Base-by-base conservation (phyloP, 2,888 invertebrate genomes). In the Pterostichus madidus region DNA sequence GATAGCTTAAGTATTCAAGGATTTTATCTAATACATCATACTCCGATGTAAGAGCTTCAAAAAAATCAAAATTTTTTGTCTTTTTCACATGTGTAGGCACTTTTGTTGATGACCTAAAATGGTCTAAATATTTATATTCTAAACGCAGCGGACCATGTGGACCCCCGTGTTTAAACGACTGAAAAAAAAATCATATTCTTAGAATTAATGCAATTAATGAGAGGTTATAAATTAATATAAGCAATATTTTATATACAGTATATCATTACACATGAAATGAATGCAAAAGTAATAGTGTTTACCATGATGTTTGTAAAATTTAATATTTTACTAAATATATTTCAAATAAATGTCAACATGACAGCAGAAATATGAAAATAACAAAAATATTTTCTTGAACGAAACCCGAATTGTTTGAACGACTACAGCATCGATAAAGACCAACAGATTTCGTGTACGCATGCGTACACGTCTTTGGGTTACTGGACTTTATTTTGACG, bases 11-110 rank as follows among this genome's bases (percentile, higher is more conserved):
- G 75, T 76, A 83, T n/a, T 61, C 52, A 1, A 83, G 35, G 8
- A 83, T 68, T 35, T 76, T 83, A 39, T 61, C 82, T 17, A 77
- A 32, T 4, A 83, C 35, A 49, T 83, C 82, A 64, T 52, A 76
- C 35, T 64, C 39, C 11, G 77, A 64, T 15, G 71, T 53, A 2
- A 83, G 68, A 35, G 82, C 82, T 8, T 73, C 76, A 15, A 73
- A 35, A 31, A 83, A 77, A 64, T 83, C 68, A 64, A 83, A 83
- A 64, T 68, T 68, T 17, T 73, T 39, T 6, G 73, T 81, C 13
- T 24, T 53, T 24, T 61, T 35, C 4, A 81, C 17, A 46, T 35
- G 68, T 68, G 31, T 49, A 64, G 49, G 68, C 68, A 71, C 68
- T 71, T 71, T 71, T 10, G 17, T 17, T 11, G 68, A 15, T 15